Evolutionary conservation across 2,113 vertebrate species (phyloP).

Genomic region (Toxotes jaculatrix): DNA sequence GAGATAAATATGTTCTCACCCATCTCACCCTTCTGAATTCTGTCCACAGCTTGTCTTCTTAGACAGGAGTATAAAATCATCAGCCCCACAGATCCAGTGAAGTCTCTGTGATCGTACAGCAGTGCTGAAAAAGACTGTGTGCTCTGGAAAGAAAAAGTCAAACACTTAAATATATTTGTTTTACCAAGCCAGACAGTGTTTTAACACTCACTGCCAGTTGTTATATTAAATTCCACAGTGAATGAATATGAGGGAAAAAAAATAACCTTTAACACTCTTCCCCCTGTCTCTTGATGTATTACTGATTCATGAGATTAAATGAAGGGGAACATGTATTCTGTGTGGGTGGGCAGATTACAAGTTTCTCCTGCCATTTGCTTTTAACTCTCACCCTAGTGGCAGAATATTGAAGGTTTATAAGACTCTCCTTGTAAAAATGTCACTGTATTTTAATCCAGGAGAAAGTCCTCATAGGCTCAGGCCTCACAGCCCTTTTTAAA

Average conservation of each 20-base stretch:
- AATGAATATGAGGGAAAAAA: constrained; percentile 13
- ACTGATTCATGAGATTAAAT: constrained; percentile 74
- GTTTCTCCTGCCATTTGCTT: constrained; percentile 51
- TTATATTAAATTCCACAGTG: constrained; percentile 27
- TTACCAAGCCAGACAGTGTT: not conserved
- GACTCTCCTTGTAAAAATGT: constrained; percentile 19
- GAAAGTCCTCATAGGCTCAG: not conserved
- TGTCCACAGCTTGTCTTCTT: too few relatives aligned
- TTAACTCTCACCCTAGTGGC: constrained; percentile 43
- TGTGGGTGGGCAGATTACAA: constrained; percentile 53
- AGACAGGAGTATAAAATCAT: too few relatives aligned
- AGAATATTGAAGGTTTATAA: constrained; percentile 20
- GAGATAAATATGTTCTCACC: not conserved
- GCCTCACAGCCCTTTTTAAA: constrained; percentile 6
- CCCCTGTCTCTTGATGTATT: constrained; percentile 36
- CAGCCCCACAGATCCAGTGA: not conserved
- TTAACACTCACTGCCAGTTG: not conserved
- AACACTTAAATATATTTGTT: not conserved
- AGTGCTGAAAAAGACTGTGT: too few relatives aligned
- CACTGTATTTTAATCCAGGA: not conserved
- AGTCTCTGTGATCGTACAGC: not conserved
- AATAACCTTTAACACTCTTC: not conserved
- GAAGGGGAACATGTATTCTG: constrained; percentile 66
- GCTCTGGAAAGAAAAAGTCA: too few relatives aligned
- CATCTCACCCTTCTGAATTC: not conserved